A percentile compares a stretch with the other conserved stretches of the same genome.
Evolutionary conservation across 2,113 vertebrate species (phyloP).

Genomic region (Empidonax traillii): DNA sequence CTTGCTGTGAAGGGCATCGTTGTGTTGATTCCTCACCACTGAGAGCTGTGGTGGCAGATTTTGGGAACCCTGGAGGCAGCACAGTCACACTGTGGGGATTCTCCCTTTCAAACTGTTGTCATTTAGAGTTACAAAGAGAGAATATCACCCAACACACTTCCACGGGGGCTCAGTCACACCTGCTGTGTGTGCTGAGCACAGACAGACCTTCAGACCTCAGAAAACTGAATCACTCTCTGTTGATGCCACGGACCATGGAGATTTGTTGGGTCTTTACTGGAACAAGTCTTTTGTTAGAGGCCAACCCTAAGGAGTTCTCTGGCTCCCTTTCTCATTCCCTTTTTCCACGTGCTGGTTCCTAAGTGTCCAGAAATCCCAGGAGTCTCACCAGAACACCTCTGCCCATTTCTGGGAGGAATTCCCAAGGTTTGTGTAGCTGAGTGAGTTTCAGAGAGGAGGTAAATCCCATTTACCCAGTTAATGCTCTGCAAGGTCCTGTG

Average conservation of each 20-base stretch:
- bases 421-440: background rate
- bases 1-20: background rate
- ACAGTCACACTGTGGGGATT: background rate
- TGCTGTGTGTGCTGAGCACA: background rate
- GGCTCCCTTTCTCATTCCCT: too few species aligned
- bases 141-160: background rate
- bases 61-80: background rate
- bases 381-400: background rate
- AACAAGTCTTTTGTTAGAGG: background rate
- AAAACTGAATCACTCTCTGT: background rate
- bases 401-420: background rate
- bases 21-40: background rate
- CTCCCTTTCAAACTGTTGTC: background rate
- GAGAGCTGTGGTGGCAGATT: background rate
- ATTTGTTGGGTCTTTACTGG: background rate
- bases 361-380: background rate
- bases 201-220: background rate
- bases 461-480: background rate
- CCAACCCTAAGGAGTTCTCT: background rate
- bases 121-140: background rate
- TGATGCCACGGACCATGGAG: fast-evolving
- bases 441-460: background rate
- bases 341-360: fast-evolving
- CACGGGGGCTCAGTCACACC: background rate
- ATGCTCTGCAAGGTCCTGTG: background rate